phyloP scores from a whole-genome alignment of 2,888 invertebrate species.

The Lithophane leautieri region DNA sequence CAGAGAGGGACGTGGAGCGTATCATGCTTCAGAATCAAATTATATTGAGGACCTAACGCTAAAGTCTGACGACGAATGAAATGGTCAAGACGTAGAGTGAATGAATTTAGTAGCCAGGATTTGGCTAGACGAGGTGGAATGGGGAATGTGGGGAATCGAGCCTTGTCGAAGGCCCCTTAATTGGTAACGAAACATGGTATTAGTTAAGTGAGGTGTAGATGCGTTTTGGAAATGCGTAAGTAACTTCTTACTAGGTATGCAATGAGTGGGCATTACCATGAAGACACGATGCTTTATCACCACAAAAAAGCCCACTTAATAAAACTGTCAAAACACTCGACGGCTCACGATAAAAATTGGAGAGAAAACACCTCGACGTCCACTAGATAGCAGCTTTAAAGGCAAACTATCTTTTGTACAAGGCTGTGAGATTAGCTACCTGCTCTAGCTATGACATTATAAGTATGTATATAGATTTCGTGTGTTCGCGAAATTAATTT shows the following conservation, averaged over 20 bases:
- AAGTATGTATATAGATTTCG: neutral
- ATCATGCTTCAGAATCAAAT: conserved; percentile 37
- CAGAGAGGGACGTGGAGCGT: conserved; percentile 4
- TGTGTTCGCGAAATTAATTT: neutral
- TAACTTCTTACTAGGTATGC: neutral
- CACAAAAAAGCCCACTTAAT: neutral
- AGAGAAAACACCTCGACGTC: too few species aligned
- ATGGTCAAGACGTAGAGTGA: conserved; percentile 4
- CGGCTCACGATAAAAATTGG: neutral
- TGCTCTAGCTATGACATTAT: neutral
- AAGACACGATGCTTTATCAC: neutral
- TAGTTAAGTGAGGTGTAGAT: neutral
- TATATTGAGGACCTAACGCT: conserved; percentile 19
- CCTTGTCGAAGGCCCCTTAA: neutral
- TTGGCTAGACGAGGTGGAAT: conserved; percentile 2
- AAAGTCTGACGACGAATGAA: conserved; percentile 5
- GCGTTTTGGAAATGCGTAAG: neutral
- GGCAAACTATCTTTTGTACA: neutral
- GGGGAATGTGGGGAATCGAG: neutral
- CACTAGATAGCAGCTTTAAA: neutral
- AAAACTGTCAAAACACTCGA: neutral
- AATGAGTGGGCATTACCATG: neutral
- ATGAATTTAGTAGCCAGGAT: conserved; percentile 15
- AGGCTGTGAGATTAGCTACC: conserved; percentile 2
- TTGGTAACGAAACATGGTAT: conserved; percentile 19